A percentile compares a stretch with the other conserved stretches of the same genome.
These are phyloP conservation scores for Dasysyrphus albostriatus DNA, from an alignment of 2,888 invertebrate genomes.

Conservation along the genomic window DNA sequence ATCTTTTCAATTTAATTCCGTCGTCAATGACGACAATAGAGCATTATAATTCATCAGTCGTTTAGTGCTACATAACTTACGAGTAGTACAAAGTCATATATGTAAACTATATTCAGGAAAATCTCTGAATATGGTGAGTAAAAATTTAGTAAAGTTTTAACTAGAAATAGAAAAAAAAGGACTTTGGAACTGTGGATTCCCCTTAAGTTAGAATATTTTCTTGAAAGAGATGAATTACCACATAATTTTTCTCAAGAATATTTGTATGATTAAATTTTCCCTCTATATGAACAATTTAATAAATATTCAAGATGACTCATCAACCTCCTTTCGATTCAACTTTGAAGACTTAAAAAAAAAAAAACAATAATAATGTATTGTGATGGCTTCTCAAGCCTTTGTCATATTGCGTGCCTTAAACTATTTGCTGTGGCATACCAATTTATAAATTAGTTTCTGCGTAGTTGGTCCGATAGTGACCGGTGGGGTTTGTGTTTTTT, in stretches of 20 bases:
- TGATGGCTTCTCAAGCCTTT: not conserved
- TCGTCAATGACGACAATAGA: constrained; percentile 8
- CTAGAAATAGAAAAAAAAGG: not conserved
- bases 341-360: not conserved
- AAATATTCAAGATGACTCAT: constrained; percentile 1
- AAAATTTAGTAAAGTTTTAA: not conserved
- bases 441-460: constrained; percentile 49
- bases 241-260: not conserved
- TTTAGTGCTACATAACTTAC: not conserved
- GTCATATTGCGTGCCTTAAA: constrained; percentile 53
- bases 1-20: constrained; percentile 10
- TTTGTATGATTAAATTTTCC: not conserved
- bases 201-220: not conserved
- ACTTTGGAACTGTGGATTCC: constrained; percentile 6
- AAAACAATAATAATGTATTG: not conserved
- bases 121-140: not conserved
- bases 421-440: constrained; percentile 46
- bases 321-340: not conserved
- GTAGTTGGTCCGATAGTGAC: constrained; percentile 45
- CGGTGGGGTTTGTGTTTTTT: not conserved
- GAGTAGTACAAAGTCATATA: not conserved
- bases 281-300: not conserved
- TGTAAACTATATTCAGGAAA: no score
- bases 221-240: not conserved
- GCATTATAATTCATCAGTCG: constrained; percentile 8